A percentile compares a stretch with the other conserved stretches of the same genome.
Evolutionary conservation across 2,888 invertebrate species (phyloP).

Genomic region (Elmis aenea): DNA sequence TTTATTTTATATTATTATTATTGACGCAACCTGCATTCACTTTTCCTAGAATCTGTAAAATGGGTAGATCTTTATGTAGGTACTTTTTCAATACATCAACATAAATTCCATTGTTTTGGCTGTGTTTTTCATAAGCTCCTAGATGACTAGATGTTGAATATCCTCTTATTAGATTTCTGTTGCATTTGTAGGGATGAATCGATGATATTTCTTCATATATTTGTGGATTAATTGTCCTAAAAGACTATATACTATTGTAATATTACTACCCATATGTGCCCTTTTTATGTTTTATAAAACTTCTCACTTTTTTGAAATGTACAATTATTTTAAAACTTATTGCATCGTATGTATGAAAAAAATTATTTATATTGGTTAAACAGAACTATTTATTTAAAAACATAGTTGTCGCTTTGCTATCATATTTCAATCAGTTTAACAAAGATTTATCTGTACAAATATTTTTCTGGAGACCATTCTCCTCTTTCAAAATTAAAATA

Average conservation of each 20-base stretch:
- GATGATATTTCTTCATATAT: slow-evolving; percentile 34
- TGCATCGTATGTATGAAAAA: too few relatives aligned
- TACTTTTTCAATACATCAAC: slow-evolving; percentile 46
- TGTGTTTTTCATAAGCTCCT: slow-evolving; percentile 29
- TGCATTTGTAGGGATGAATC: slow-evolving; percentile 43
- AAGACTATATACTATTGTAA: slow-evolving; percentile 16
- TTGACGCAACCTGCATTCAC: slow-evolving; percentile 47
- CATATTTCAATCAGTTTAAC: too few relatives aligned
- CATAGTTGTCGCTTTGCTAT: too few relatives aligned
- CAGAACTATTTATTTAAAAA: too few relatives aligned
- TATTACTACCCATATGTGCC: too few relatives aligned
- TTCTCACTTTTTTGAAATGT: too few relatives aligned
- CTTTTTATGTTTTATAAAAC: too few relatives aligned
- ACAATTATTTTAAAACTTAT: too few relatives aligned
- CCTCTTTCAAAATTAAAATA: too few relatives aligned
- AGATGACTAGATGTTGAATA: slow-evolving; percentile 35
- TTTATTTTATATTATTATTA: slow-evolving; percentile 13
- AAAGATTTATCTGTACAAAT: too few relatives aligned
- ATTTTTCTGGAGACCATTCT: too few relatives aligned
- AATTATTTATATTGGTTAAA: too few relatives aligned
- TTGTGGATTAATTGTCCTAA: slow-evolving; percentile 23
- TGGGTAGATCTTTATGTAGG: slow-evolving; percentile 45
- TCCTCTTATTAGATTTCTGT: slow-evolving; percentile 47
- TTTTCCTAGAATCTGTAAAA: slow-evolving; percentile 47
- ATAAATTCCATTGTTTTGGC: slow-evolving; percentile 32